Base-by-base conservation (phyloP, 1,140 invertebrate species). In the Chironomus striatipennis region DNA sequence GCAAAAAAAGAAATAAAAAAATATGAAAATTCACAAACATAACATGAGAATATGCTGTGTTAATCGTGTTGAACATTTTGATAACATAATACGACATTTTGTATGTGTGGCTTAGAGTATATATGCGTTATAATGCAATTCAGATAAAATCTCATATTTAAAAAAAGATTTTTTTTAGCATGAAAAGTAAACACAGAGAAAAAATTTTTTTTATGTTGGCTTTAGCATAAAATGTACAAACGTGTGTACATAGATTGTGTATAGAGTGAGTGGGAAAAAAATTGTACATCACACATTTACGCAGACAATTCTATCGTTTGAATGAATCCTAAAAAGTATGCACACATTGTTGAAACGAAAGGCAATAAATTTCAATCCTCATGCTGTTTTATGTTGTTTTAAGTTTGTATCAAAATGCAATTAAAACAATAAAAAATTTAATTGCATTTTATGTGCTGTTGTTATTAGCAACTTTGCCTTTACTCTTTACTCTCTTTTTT, bases 51-150 rank as follows among this genome's bases (percentile, higher is more conserved):
- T 70, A 70, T 70, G 17, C 18, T 70, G 65, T 70, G 65, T 70
- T 70, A 70, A 70, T 70, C 65, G 65, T 70, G 18, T 7, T 70
- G 18, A 70, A 70, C 65, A 70, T 70, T 70, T 70, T 70, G 65
- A 70, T 70, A 70, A 70, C 65, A 70, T 70, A 70, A 70, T 70
- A 70, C 65, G 65, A 70, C 17, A 70, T 70, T 70, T 18, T 70
- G 65, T 70, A 17, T 70, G 20, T 20, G 65, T 20, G 65, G 65
- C 20, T 70, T 9, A 70, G 65, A 70, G 47, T n/a, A 34, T 34
- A 34, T 34, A 34, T 34, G 24, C 24, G 24, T 34, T 34, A 34
- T 34, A n/a, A 57, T 57, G 47, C 47, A 57, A 57, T 57, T n/a
- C 47, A 57, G 65, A 70, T 70, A 70, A 70, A 70, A 70, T 70